Evolutionary conservation across 1,140 invertebrate species (phyloP), one percentile per base, ranked within the genome.

Genomic region (Liolophura sinensis): DNA sequence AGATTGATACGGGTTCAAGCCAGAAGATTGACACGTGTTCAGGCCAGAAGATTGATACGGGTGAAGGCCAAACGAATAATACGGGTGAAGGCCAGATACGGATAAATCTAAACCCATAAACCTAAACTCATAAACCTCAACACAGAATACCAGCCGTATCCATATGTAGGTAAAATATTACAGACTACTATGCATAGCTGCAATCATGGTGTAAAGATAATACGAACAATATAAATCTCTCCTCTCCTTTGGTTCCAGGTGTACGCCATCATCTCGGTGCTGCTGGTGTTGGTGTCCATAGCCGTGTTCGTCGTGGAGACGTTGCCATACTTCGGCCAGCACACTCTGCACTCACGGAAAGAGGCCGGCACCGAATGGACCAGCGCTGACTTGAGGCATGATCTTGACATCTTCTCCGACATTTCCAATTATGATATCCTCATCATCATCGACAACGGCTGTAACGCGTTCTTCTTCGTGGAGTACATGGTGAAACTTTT

Each of bases 401-500:
- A 73, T 24, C 31, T 73, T 51, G 55, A 73, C 12, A 70, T 68
- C 11, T 67, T 73, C 40, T 59, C 55, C 3, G 57, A 73, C 25
- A 24, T 65, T 11, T 27, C 62, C 40, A 62, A 68, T 47, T 62
- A 65, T 24, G 61, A 67, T 11, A 51, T 64, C 18, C 58, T 73
- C 1, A 22, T 70, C 1, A 63, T 73, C 52, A 70, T 70, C 48
- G 71, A 73, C 56, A 67, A 73, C 48, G n/a, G 61, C 3, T 70
- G 68, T 40, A 73, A 73, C 55, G 16, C 64, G 0, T 70, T 64
- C 46, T 73, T 73, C 60, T 67, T 73, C 22, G 48, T 73, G n/a
- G 71, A 73, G 62, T 73, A 68, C 52, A 51, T 70, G 5, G 64
- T 70, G 55, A 86, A 85, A 66, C 66, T 82, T n/a, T 63, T 73